Base-by-base conservation (phyloP, 2,113 vertebrate species). In the Brachypteracias leptosomus region DNA sequence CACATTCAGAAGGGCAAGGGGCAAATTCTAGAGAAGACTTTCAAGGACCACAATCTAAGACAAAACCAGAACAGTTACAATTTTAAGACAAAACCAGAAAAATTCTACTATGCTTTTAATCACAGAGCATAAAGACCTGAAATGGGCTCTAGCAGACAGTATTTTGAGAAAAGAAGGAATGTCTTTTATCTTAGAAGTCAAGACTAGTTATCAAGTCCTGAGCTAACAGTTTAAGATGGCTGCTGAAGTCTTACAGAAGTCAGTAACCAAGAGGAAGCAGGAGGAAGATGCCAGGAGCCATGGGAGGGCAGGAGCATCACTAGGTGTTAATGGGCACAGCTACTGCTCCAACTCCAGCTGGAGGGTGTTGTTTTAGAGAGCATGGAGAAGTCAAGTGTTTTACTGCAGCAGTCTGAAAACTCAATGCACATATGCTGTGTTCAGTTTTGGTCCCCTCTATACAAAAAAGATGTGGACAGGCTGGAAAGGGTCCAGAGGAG, bases 351-450 rank as follows among this genome's bases (percentile, higher is more conserved):
- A 25, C 49, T 76, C 44, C 72, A 55, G 47, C 52, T 17, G 22
- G 28, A 1, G 4, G 28, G 35, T 31, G 31, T 10, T 1, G 1
- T 13, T 54, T 40, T 4, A 8, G 42, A 61, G 6, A n/a, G 28
- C 2, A 0, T 4, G 4, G 16, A 68, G 44, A 90, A 79, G 28
- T 11, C 24, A 61, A 62, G 25, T 3, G 2, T 26, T 74, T 67
- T 58, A 74, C 72, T 10, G 9, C 33, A 65, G 70, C 3, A 2
- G 25, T 10, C 71, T 54, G n/a, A 54, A 51, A 33, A 62, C 28
- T 57, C 47, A 16, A 29, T 7, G 47, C 36, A 62, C 9, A 2
- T 3, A 29, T 0, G 40, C 18, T n/a, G n/a, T n/a, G n/a, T n/a
- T n/a, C n/a, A n/a, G n/a, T n/a, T n/a, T n/a, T n/a, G n/a, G n/a